Conservation (phyloP, 1,140 invertebrate species). For the Hycleus phaleratus region DNA sequence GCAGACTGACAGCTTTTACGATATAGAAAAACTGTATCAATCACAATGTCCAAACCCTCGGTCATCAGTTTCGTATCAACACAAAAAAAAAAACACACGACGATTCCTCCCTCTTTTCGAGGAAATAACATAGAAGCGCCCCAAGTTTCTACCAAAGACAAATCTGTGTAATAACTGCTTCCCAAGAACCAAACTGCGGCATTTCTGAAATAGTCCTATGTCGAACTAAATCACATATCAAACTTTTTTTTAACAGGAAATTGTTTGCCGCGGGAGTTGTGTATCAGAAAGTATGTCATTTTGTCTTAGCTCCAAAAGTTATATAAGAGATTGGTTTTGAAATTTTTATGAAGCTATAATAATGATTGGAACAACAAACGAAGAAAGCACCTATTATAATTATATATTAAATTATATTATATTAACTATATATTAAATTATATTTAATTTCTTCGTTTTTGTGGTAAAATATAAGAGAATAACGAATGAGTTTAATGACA, state of each 20-base stretch:
- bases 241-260: slow-evolving; percentile 5
- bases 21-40: slow-evolving; percentile 22
- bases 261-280: no score
- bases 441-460: no score
- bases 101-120: neutral
- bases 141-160: slow-evolving; percentile 1
- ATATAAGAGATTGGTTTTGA: no score
- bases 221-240: slow-evolving; percentile 17
- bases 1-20: slow-evolving; percentile 11
- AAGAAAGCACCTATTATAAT: no score
- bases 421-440: no score
- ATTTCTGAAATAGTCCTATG: slow-evolving; percentile 11
- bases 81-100: slow-evolving; percentile 9
- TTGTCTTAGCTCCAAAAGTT: no score
- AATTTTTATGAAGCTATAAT: no score
- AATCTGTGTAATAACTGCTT: slow-evolving; percentile 22
- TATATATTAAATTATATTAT: no score
- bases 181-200: slow-evolving; percentile 16
- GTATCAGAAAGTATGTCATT: no score
- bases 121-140: no score
- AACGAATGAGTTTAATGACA: slow-evolving; percentile 19
- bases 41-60: slow-evolving; percentile 15
- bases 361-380: no score
- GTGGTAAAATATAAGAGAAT: neutral
- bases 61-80: slow-evolving; percentile 19